Evolutionary conservation across 1,140 invertebrate genomes (phyloP).

Genomic region (Camponotus floridanus): DNA sequence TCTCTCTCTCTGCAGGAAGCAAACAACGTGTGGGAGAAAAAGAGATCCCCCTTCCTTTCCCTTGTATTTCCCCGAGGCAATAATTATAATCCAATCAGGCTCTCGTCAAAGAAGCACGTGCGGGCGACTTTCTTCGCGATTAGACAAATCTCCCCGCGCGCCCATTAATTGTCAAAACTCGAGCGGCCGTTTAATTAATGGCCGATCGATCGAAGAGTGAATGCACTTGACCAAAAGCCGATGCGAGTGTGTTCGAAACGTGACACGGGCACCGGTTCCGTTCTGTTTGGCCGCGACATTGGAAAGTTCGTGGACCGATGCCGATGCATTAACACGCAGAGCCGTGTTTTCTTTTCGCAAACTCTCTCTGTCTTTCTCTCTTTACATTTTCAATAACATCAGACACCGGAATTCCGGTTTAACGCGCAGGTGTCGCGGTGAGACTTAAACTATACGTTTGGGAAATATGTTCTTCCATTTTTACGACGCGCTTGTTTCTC

Average conservation of each 20-base stretch:
- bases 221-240: constrained; percentile 32
- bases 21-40: not conserved
- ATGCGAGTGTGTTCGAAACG: not conserved
- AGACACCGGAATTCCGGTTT: constrained; percentile 58
- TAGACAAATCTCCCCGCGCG: constrained; percentile 45
- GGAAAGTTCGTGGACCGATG: constrained; percentile 61
- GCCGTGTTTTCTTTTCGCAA: constrained; percentile 41
- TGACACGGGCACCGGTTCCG: too few species aligned
- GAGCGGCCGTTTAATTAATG: constrained; percentile 30
- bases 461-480: too few species aligned
- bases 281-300: constrained; percentile 55
- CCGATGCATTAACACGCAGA: constrained; percentile 33
- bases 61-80: not conserved
- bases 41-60: not conserved
- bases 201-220: not conserved
- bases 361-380: constrained; percentile 48
- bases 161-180: not conserved
- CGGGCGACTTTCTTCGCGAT: constrained; percentile 29
- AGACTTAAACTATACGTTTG: not conserved
- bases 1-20: constrained; percentile 11
- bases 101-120: not conserved
- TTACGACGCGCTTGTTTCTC: not conserved
- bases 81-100: constrained; percentile 56
- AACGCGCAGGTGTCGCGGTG: constrained; percentile 30
- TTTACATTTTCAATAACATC: constrained; percentile 51